Evolutionary conservation across 2,113 vertebrate genomes (phyloP), one percentile per base, ranked within the genome.

Genomic region (Plectropomus leopardus): DNA sequence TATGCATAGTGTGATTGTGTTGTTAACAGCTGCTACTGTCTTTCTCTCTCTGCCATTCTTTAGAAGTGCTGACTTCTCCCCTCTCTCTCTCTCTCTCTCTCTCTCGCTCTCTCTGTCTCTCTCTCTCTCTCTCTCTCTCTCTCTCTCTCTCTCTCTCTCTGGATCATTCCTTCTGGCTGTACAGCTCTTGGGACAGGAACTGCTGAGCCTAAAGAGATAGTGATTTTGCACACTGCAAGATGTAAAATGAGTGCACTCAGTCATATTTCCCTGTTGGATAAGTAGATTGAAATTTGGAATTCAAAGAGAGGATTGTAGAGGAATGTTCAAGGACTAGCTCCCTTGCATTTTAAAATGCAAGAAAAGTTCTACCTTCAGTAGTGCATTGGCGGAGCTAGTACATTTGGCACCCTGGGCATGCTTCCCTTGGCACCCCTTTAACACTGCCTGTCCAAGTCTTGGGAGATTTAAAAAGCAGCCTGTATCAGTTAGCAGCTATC

Each of bases 161-260:
- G 40, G 68, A 79, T 87, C 64, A 15, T 70, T 88, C 86, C 68
- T 72, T 60, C 69, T 72, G 82, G 74, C 77, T 61, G 63, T 70
- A 30, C 60, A 51, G 58, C 86, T 86, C 64, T 67, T 69, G 83
- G 88, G 80, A 91, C 51, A 44, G 51, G 82, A 90, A 85, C 54
- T 84, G 85, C 89, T 91, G 89, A 89, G 83, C 82, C 76, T 83
- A 82, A 90, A 86, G 76, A 86, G 85, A 86, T 71, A 67, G 82
- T 60, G 88, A 90, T 88, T 90, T 91, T 72, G 44, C 74, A 89
- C 75, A 76, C 66, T 65, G 79, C 61, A 72, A 89, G 77, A 89
- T 85, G 84, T 88, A 68, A 88, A 84, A 89, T 88, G 86, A 94
- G 82, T 78, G 72, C 66, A 71, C 77, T 88, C 78, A 81, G 65